Percentiles rank a stretch among this genome's conserved stretches.
Evolutionary conservation across 2,888 invertebrate species (phyloP).

Genomic region (Caenorhabditis wallacei): DNA sequence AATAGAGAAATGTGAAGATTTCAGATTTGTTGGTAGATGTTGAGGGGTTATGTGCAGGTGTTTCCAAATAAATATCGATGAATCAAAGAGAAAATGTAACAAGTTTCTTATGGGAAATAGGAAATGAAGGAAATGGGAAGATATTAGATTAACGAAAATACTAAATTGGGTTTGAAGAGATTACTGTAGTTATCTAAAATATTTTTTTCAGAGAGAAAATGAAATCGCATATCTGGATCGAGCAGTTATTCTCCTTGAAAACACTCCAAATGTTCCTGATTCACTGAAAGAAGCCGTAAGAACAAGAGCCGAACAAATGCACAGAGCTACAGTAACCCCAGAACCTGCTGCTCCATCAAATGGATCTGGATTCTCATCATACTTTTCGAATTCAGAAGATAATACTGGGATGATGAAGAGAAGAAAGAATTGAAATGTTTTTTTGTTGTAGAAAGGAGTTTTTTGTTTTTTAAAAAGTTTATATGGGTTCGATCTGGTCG

Average conservation of each 20-base stretch:
- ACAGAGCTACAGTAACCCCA: conserved; percentile 52
- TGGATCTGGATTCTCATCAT: conserved; percentile 26
- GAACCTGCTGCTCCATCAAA: conserved; percentile 22
- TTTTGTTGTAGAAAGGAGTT: neutral
- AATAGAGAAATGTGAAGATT: too few relatives aligned
- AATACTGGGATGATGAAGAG: conserved; percentile 54
- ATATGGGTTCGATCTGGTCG: conserved; percentile 56
- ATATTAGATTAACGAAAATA: too few relatives aligned
- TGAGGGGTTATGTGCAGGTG: too few relatives aligned
- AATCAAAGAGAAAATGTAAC: too few relatives aligned
- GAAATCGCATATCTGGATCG: conserved; percentile 67
- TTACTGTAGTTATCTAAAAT: neutral
- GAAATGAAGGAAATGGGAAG: too few relatives aligned
- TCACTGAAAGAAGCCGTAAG: conserved; percentile 41
- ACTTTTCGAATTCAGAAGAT: conserved; percentile 12
- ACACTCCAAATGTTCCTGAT: conserved; percentile 55
- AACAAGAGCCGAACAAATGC: conserved; percentile 51
- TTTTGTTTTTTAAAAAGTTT: conserved; percentile 7
- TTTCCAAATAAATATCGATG: too few relatives aligned
- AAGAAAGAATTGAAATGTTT: conserved; percentile 36
- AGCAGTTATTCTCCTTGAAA: conserved; percentile 50
- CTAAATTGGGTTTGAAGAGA: neutral
- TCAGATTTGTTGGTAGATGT: too few relatives aligned
- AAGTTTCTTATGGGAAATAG: too few relatives aligned
- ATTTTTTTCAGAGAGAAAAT: conserved; percentile 62